Conservation (phyloP, 2,113 vertebrate species). For the Macheiramphus alcinus region DNA sequence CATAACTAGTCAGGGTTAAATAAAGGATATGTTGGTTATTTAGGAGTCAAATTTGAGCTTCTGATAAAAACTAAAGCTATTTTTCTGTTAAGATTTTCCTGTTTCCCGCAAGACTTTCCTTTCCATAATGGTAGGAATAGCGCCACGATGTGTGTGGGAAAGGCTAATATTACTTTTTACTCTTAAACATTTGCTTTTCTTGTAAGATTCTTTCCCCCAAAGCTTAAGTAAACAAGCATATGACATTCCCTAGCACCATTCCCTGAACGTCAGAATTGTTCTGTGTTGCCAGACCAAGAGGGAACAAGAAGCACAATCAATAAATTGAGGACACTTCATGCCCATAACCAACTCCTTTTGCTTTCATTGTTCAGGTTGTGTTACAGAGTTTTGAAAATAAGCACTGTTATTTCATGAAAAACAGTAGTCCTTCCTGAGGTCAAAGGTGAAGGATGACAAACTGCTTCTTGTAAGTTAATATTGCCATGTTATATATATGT, state of each 20-base stretch:
- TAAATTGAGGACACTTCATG: not conserved
- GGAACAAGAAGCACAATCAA: not conserved
- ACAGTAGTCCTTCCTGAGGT: not conserved
- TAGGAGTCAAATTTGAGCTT: not conserved
- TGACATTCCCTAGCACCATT: not conserved
- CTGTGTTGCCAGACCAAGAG: not conserved
- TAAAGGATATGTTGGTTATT: not conserved
- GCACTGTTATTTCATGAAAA: not conserved
- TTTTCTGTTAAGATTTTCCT: slow-evolving; percentile 5
- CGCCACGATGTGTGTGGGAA: not conserved
- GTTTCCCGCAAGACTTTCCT: slow-evolving; percentile 6
- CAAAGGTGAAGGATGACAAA: not conserved
- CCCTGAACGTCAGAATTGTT: not conserved
- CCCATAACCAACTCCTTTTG: not conserved
- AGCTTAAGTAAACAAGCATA: slow-evolving; percentile 26
- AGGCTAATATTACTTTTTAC: slow-evolving; percentile 4
- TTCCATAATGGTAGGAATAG: not conserved
- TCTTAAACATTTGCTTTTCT: slow-evolving; percentile 30
- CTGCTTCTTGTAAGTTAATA: not conserved
- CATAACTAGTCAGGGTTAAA: slow-evolving; percentile 23
- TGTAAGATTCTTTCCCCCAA: not conserved
- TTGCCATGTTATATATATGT: not conserved
- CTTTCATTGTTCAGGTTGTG: not conserved
- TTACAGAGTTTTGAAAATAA: not conserved
- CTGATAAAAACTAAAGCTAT: slow-evolving; percentile 16